Base-by-base conservation (phyloP, 2,888 invertebrate genomes). In the Dolomedes plantarius region DNA sequence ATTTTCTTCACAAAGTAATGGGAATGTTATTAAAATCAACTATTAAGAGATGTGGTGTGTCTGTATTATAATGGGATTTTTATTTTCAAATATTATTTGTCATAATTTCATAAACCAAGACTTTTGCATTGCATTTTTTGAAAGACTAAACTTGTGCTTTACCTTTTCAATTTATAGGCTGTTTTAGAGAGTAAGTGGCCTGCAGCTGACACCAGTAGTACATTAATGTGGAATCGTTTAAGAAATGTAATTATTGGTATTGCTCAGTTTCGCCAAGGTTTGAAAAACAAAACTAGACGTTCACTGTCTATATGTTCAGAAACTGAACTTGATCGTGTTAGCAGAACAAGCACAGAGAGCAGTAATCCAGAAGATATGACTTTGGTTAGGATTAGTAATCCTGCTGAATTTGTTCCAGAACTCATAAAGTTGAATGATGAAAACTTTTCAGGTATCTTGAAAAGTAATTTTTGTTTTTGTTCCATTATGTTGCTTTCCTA, bases 181-280 rank as follows among this genome's bases (percentile, higher is more conserved):
- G 98, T 99, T 56, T 93, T 99, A 79, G 98, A 98, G 92, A 97
- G 98, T 6, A 95, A 96, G 89, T 98, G 98, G 98, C 97, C 98
- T 0, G 94, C 95, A 56, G 95, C 95, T 89, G 91, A 91, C 86
- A 89, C 95, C 87, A 95, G 95, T 73, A 95, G 97, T 89, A 95
- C 96, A 90, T 91, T 97, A 23, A 93, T 97, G 90, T 99, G 98
- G 98, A 97, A 96, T 91, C 97, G 98, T 91, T 93, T 99, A 27
- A 94, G 98, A 91, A 96, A 97, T 91, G 97, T 97, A 0, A 95
- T 98, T 27, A 93, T 96, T 88, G 98, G 97, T 0, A 96, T 97
- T 0, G 97, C 97, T 3, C 93, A 97, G 90, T 98, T 98, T 91
- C 94, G 96, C 13, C 94, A 94, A 89, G 96, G 96, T 9, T 95